Conservation (phyloP, 2,888 invertebrate genomes). For the Sylvicola cinctus region DNA sequence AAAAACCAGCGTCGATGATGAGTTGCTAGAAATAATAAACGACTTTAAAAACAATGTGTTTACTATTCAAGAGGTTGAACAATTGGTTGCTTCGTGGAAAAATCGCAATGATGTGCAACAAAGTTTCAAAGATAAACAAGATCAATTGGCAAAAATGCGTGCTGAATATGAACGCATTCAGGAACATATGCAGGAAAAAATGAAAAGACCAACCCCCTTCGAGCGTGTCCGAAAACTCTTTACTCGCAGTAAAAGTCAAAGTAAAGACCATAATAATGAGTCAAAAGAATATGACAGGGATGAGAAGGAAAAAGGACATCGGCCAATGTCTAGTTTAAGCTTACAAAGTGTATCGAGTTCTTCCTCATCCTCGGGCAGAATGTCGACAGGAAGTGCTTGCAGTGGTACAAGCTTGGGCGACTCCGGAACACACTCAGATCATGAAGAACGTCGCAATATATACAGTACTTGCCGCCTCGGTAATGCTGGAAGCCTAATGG, state of each 20-base stretch:
- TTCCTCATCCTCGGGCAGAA: constrained; percentile 55
- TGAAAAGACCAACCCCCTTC: constrained; percentile 61
- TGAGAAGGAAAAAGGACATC: constrained; percentile 18
- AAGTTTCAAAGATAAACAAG: constrained; percentile 66
- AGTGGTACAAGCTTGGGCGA: constrained; percentile 66
- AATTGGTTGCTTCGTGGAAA: constrained; percentile 69
- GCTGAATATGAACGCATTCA: constrained; percentile 68
- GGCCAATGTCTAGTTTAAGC: constrained; percentile 48
- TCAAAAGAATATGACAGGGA: constrained; percentile 10
- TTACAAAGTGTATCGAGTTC: constrained; percentile 43
- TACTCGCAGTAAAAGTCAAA: constrained; percentile 37
- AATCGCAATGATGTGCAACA: constrained; percentile 73
- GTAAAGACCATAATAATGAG: constrained; percentile 16
- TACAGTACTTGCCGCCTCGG: constrained; percentile 16
- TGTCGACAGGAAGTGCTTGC: constrained; percentile 51
- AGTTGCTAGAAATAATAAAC: constrained; percentile 67
- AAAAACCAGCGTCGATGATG: constrained; percentile 35
- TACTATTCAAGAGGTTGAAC: constrained; percentile 65
- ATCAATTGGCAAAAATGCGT: constrained; percentile 59
- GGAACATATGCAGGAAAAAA: constrained; percentile 48
- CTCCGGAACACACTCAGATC: constrained; percentile 69
- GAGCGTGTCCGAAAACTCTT: constrained; percentile 59
- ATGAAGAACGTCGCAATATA: constrained; percentile 39
- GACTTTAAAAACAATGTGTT: constrained; percentile 80
- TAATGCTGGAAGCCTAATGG: constrained; percentile 24